Conservation (phyloP, 2,888 invertebrate genomes). For the Drosophila neoperkinsi region DNA sequence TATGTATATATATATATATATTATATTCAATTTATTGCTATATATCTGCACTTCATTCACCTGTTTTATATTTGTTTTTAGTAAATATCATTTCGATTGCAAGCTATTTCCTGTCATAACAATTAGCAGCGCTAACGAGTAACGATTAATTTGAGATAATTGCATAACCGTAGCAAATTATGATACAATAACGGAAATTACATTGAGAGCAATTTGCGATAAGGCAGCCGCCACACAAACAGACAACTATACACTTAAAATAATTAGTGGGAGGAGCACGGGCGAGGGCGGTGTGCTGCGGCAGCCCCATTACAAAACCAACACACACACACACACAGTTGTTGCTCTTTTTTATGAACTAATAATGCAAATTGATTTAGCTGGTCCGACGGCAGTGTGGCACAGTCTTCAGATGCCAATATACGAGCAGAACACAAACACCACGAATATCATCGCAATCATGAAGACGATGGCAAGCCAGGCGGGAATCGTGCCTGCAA, state of each 20-base stretch:
- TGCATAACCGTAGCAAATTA: slow-evolving; percentile 36
- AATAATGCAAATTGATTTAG: slow-evolving; percentile 66
- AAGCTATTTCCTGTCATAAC: slow-evolving; percentile 36
- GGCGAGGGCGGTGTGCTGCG: neutral
- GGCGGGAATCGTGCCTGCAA: slow-evolving; percentile 91
- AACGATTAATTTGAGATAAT: slow-evolving; percentile 33
- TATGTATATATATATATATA: slow-evolving; percentile 4
- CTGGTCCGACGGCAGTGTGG: slow-evolving; percentile 22
- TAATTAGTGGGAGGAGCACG: slow-evolving; percentile 48
- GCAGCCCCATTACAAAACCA: slow-evolving; percentile 38
- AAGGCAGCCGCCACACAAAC: slow-evolving; percentile 59
- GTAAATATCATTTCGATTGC: slow-evolving; percentile 44
- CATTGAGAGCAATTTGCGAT: slow-evolving; percentile 47
- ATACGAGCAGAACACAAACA: slow-evolving; percentile 93
- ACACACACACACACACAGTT: neutral
- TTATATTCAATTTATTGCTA: slow-evolving; percentile 49
- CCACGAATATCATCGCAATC: slow-evolving; percentile 90
- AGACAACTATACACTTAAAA: slow-evolving; percentile 69
- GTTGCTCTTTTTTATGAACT: slow-evolving; percentile 41
- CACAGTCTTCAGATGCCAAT: slow-evolving; percentile 88
- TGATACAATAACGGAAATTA: slow-evolving; percentile 54
- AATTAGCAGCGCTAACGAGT: slow-evolving; percentile 42
- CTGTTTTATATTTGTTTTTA: slow-evolving; percentile 12
- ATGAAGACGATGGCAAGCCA: slow-evolving; percentile 92
- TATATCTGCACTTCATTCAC: slow-evolving; percentile 46